phyloP scores from a whole-genome alignment of 1,140 invertebrate genomes.

The Aphelinus atriplicis region DNA sequence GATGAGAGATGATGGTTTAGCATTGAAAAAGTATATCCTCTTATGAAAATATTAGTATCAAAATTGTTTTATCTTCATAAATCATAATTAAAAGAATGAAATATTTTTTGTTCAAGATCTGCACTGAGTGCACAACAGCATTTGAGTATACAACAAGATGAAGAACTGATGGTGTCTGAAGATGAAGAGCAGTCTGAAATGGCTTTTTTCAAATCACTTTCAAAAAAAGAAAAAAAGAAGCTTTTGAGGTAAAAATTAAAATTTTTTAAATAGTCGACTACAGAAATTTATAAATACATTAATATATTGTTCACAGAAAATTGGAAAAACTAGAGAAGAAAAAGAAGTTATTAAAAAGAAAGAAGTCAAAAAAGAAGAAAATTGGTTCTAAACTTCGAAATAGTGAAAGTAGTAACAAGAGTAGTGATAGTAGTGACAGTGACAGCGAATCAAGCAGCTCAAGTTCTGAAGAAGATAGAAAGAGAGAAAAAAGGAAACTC shows the following conservation, averaged over 20 bases:
- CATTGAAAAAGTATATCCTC: conserved; percentile 79
- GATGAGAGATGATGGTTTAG: conserved; percentile 92
- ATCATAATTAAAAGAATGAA: background rate
- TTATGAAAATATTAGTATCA: background rate
- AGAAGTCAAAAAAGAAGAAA: conserved; percentile 67
- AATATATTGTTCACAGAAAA: conserved; percentile 69
- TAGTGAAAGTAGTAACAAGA: conserved; percentile 37
- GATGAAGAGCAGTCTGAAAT: conserved; percentile 75
- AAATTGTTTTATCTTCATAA: conserved; percentile 5
- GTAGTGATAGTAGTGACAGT: conserved; percentile 36
- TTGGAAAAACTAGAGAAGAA: conserved; percentile 79
- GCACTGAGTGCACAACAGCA: conserved; percentile 72
- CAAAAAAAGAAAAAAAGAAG: conserved; percentile 90
- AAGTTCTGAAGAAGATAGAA: conserved; percentile 40
- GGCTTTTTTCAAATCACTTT: conserved; percentile 83
- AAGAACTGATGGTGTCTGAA: conserved; percentile 64
- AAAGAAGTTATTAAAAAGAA: conserved; percentile 68
- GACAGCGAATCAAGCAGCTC: conserved; percentile 33
- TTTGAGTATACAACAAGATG: conserved; percentile 62
- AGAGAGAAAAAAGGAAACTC: conserved; percentile 43
- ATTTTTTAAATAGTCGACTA: conserved; percentile 8
- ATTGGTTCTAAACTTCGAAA: conserved; percentile 32
- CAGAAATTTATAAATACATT: conserved; percentile 28
- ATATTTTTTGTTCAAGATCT: conserved; percentile 48
- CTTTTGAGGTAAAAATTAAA: conserved; percentile 77